These are phyloP conservation scores for Catotricha subobsoleta DNA, from an alignment of 2,888 invertebrate genomes.

Conservation along the genomic window DNA sequence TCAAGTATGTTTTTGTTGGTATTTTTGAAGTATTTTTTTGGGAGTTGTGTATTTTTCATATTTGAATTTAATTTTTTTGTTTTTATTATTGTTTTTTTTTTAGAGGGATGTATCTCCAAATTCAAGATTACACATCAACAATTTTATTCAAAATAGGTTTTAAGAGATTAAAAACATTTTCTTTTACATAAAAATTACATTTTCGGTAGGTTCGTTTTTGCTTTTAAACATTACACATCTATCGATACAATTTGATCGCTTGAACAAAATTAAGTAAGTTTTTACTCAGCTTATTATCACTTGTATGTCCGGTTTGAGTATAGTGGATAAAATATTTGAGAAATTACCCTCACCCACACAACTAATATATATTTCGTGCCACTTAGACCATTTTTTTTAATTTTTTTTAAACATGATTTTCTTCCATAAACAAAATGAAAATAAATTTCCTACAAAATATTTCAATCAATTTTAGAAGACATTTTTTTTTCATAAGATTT, in stretches of 20 bases:
- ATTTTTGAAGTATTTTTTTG: background rate
- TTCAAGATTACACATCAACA: background rate
- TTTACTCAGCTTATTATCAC: conserved; percentile 2
- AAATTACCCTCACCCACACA: no score
- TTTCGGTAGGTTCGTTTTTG: background rate
- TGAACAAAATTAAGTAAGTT: conserved; percentile 1
- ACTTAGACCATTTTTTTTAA: background rate
- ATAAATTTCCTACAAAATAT: background rate
- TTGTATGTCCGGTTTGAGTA: no score
- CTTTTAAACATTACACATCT: background rate
- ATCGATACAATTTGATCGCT: background rate
- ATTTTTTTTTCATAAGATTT: background rate
- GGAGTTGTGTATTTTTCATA: background rate
- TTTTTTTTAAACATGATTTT: background rate
- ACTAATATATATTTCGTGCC: background rate
- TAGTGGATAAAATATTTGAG: no score
- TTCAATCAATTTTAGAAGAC: background rate
- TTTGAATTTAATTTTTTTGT: background rate
- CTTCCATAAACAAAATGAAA: no score
- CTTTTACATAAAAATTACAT: background rate
- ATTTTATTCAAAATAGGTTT: background rate
- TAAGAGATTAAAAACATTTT: background rate
- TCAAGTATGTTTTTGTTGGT: background rate
- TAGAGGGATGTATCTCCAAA: background rate
- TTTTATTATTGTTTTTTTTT: background rate